Percentiles rank a stretch among this genome's conserved stretches.
phyloP scores from a whole-genome alignment of 2,113 vertebrate genomes.

The Phyllostomus hastatus region DNA sequence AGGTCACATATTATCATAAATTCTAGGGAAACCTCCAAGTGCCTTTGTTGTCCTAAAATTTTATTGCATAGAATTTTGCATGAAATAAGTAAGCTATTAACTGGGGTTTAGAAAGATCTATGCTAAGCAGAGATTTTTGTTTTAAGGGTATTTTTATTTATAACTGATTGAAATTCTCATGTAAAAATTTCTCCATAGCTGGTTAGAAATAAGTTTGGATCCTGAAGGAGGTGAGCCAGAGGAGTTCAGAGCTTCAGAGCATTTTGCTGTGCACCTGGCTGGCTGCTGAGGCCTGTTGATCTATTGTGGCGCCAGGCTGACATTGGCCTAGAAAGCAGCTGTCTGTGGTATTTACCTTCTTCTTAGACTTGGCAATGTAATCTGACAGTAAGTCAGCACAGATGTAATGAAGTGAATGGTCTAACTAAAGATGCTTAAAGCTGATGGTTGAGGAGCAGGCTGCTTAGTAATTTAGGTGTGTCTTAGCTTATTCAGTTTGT shows the following conservation, averaged over 20 bases:
- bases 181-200: not conserved
- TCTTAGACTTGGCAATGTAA: slow-evolving; percentile 76
- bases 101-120: not conserved
- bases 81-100: slow-evolving; percentile 20
- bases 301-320: slow-evolving; percentile 46
- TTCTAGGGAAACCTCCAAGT: not conserved
- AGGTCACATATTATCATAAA: not conserved
- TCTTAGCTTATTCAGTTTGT: not conserved
- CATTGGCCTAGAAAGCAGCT: slow-evolving; percentile 66
- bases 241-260: not conserved
- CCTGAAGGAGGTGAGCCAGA: not conserved
- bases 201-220: not conserved
- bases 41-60: not conserved
- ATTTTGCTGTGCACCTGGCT: not conserved
- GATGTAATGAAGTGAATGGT: slow-evolving; percentile 64
- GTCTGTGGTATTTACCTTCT: slow-evolving; percentile 75
- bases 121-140: not conserved
- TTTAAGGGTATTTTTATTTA: not conserved
- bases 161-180: not conserved
- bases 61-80: slow-evolving; percentile 40
- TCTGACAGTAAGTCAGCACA: slow-evolving; percentile 78
- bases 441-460: slow-evolving; percentile 57
- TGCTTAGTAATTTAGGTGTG: slow-evolving; percentile 56
- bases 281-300: not conserved
- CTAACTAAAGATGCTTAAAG: slow-evolving; percentile 78